Conservation (phyloP, 2,888 invertebrate genomes). For the Brachypalpus laphriformis region DNA sequence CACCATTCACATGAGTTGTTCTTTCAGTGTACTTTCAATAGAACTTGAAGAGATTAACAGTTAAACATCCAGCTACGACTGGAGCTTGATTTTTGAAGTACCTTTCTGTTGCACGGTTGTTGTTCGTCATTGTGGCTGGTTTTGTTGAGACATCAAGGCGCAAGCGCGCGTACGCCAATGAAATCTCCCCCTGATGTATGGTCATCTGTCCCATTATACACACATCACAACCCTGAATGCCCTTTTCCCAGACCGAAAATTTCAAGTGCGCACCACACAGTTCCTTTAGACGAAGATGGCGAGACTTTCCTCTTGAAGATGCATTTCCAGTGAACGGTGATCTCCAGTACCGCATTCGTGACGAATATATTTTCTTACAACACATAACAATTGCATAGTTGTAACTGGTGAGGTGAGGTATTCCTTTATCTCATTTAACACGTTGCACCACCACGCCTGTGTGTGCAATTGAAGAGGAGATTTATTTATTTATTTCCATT, state of each 20-base stretch:
- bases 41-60: constrained; percentile 57
- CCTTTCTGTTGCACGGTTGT: neutral
- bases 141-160: constrained; percentile 25
- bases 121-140: neutral
- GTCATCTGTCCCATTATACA: constrained; percentile 20
- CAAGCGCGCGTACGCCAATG: no score
- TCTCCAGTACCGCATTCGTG: constrained; percentile 41
- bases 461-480: constrained; percentile 40
- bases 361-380: constrained; percentile 48
- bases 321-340: constrained; percentile 52
- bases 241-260: constrained; percentile 44
- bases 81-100: constrained; percentile 12
- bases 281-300: constrained; percentile 22
- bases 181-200: neutral
- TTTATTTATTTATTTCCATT: constrained; percentile 57
- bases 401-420: neutral
- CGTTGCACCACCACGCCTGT: constrained; percentile 9
- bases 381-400: constrained; percentile 15
- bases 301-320: constrained; percentile 35
- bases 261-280: constrained; percentile 52
- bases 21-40: constrained; percentile 45
- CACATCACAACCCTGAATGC: constrained; percentile 38
- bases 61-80: constrained; percentile 33
- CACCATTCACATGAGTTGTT: constrained; percentile 29
- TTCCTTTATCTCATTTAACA: constrained; percentile 47